Evolutionary conservation across 2,888 invertebrate genomes (phyloP).

Genomic region (Tromatobia lineatoria): DNA sequence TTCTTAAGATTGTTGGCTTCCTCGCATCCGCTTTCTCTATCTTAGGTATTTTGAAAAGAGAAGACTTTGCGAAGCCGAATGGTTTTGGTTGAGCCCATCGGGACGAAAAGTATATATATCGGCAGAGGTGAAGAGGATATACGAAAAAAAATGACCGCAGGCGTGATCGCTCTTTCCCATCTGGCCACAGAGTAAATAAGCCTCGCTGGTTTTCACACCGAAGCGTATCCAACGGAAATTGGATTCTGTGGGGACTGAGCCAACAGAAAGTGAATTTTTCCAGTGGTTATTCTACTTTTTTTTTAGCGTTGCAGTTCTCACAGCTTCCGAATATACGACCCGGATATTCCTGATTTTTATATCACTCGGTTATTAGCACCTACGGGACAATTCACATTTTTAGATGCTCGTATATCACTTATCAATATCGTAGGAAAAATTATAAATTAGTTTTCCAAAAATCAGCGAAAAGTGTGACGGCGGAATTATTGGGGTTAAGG

Average conservation of each 20-base stretch:
- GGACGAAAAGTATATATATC: neutral
- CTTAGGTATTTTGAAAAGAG: neutral
- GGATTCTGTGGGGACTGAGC: slow-evolving; percentile 41
- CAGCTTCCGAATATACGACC: neutral
- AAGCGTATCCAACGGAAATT: slow-evolving; percentile 46
- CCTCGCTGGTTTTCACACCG: neutral
- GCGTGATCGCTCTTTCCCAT: neutral
- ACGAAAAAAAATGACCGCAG: slow-evolving; percentile 44
- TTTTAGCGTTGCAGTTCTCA: neutral
- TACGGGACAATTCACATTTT: too few species aligned
- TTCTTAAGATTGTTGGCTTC: slow-evolving; percentile 25
- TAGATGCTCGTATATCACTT: too few species aligned
- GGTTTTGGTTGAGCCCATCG: neutral
- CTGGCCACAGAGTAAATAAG: slow-evolving; percentile 36
- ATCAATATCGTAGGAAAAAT: too few species aligned
- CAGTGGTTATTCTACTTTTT: neutral
- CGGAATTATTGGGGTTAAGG: too few species aligned
- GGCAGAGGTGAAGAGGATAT: slow-evolving; percentile 20
- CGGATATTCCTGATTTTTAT: neutral
- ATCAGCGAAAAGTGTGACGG: too few species aligned
- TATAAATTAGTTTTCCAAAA: too few species aligned
- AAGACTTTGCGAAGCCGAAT: neutral
- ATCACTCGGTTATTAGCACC: neutral
- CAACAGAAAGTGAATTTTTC: slow-evolving; percentile 41
- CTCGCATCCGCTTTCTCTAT: neutral